Percentiles rank a stretch among this genome's conserved stretches.
phyloP scores from a whole-genome alignment of 2,888 invertebrate species.

The Drosophila meridiana region DNA sequence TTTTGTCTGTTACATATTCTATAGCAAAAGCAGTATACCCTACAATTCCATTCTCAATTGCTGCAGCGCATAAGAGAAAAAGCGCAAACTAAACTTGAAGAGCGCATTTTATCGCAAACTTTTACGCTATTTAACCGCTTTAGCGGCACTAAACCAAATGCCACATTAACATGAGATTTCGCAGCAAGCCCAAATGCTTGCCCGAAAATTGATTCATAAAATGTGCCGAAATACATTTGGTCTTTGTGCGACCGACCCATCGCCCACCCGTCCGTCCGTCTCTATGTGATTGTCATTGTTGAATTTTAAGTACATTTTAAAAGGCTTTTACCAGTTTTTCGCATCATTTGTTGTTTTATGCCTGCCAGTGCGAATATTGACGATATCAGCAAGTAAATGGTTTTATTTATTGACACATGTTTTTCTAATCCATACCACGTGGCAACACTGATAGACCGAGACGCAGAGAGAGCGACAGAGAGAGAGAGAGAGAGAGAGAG shows the following conservation, averaged over 20 bases:
- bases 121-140: constrained; percentile 80
- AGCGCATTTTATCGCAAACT: constrained; percentile 70
- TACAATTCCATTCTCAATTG: neutral
- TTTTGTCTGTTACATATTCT: neutral
- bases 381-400: constrained; percentile 64
- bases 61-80: neutral
- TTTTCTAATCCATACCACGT: constrained; percentile 65
- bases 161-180: constrained; percentile 63
- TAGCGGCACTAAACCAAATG: constrained; percentile 66
- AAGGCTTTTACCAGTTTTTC: constrained; percentile 79
- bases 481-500: neutral
- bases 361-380: constrained; percentile 47
- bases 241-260: neutral
- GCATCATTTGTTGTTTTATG: constrained; percentile 79
- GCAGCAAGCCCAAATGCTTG: neutral
- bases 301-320: constrained; percentile 81
- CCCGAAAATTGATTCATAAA: constrained; percentile 75
- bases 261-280: neutral
- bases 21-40: neutral
- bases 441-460: neutral
- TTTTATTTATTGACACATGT: constrained; percentile 82
- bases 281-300: constrained; percentile 72
- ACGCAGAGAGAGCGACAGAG: neutral
- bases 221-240: constrained; percentile 50
- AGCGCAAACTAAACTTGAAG: constrained; percentile 37